Base-by-base conservation (phyloP, 2,797 vertebrate genomes). In the Neomorphus geoffroyi region DNA sequence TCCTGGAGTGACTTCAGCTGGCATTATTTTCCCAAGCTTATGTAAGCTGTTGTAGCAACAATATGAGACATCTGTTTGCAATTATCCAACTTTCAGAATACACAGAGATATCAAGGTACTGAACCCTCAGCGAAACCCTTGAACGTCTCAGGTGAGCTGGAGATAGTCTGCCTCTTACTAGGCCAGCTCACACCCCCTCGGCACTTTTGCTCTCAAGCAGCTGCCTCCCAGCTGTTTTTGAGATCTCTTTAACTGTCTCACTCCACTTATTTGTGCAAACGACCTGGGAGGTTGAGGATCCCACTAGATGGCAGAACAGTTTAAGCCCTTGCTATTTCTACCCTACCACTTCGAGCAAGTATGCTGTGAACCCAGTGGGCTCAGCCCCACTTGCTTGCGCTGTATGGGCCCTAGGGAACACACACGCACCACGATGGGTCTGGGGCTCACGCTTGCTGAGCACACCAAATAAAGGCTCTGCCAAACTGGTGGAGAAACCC, bases 231-330 rank as follows among this genome's bases (percentile, higher is more conserved):
- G 18, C 11, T 39, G 28, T 3, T 10, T 90, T 72, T 66, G 39
- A 77, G 30, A 13, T 62, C 22, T 62, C 18, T 39, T 17, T 19
- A 61, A 32, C 18, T 21, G 3, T 7, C 13, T 37, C 26, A 13
- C 9, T 64, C 43, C 43, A 4, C 13, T 16, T 56, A 12, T 5
- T 45, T 13, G 32, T 32, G n/a, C 17, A 73, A 62, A 43, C 48
- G 26, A 26, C 56, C 24, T 17, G 39, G 7, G 22, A 73, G 50
- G 9, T 51, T 60, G 26, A 66, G 17, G 18, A 64, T 33, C 72
- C 92, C 96, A 93, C 96, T 96, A 95, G 95, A 23, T 92, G 96
- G 91, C 94, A 96, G 86, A 35, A 74, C 69, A 50, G 87, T 54
- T 90, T 80, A 87, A 95, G 72, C 33, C 53, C 81, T 73, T 69